Evolutionary conservation across 2,113 vertebrate genomes (phyloP).

Genomic region (Epinephelus cyanopodus): DNA sequence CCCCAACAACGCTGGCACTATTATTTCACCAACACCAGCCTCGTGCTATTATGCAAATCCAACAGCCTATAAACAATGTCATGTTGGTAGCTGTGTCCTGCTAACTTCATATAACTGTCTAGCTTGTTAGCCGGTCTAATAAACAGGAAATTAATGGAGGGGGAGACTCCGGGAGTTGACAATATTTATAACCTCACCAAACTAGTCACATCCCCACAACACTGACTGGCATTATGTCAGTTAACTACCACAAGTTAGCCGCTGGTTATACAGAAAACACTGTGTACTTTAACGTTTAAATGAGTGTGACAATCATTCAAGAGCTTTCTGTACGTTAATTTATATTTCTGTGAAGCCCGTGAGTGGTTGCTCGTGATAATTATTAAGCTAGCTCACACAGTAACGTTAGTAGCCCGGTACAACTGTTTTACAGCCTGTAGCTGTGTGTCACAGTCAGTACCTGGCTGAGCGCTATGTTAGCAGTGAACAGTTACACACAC

Average conservation of each 20-base stretch:
- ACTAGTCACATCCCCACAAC: neutral
- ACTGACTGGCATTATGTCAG: neutral
- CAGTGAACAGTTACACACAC: constrained; percentile 35
- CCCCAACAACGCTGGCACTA: constrained; percentile 2
- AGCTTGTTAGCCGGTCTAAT: too few relatives aligned
- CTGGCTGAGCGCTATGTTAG: constrained; percentile 49
- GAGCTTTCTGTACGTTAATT: neutral
- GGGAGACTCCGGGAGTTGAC: neutral
- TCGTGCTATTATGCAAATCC: neutral
- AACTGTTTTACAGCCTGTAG: constrained; percentile 1
- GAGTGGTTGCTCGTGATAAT: neutral
- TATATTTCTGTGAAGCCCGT: neutral
- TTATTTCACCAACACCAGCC: constrained; percentile 1
- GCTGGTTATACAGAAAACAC: neutral
- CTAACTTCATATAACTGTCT: neutral
- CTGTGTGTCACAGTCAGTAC: constrained; percentile 2
- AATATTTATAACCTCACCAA: neutral
- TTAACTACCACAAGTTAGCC: constrained; percentile 1
- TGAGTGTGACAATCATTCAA: neutral
- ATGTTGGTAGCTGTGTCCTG: neutral
- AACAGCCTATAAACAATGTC: neutral
- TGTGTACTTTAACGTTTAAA: neutral
- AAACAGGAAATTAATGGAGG: neutral
- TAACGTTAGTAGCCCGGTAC: neutral
- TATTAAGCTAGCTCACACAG: neutral